Conservation (phyloP, 2,888 invertebrate species). For the Chrysina gloriosa region DNA sequence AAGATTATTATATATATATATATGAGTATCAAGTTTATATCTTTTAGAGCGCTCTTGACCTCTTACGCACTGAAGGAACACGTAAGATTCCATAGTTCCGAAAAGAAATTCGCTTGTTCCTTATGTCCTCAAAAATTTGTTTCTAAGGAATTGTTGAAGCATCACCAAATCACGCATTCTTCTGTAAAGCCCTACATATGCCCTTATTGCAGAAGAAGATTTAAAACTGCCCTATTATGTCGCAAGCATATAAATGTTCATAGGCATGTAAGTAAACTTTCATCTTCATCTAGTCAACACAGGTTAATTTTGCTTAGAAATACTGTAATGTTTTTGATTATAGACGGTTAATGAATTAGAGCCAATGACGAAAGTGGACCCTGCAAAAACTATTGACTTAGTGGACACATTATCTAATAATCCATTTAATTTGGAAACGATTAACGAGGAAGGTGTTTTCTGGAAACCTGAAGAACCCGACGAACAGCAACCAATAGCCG, state of each 20-base stretch:
- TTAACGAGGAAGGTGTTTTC: conserved; percentile 4
- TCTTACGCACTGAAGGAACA: conserved; percentile 58
- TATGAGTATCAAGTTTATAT: no score
- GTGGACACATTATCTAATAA: conserved; percentile 44
- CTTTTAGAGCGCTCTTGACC: conserved; percentile 55
- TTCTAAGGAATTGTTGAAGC: conserved; percentile 59
- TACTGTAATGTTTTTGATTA: neutral
- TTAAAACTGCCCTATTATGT: conserved; percentile 71
- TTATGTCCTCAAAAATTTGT: conserved; percentile 62
- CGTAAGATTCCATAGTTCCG: conserved; percentile 58
- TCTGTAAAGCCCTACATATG: conserved; percentile 68
- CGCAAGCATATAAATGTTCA: conserved; percentile 75
- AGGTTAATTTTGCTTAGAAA: no score
- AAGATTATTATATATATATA: no score
- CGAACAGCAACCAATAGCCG: neutral
- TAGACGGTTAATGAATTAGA: conserved; percentile 29
- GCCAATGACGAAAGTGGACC: neutral
- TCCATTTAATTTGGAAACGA: conserved; percentile 41
- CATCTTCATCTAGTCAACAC: neutral
- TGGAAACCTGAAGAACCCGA: conserved; percentile 4
- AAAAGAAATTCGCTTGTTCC: conserved; percentile 60
- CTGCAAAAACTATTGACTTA: conserved; percentile 43
- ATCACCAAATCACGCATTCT: conserved; percentile 62
- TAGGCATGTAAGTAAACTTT: conserved; percentile 58
- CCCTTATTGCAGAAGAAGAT: conserved; percentile 71